These are phyloP conservation scores for Pelvicachromis taeniatus DNA, from an alignment of 2,113 vertebrate genomes.

Conservation along the genomic window DNA sequence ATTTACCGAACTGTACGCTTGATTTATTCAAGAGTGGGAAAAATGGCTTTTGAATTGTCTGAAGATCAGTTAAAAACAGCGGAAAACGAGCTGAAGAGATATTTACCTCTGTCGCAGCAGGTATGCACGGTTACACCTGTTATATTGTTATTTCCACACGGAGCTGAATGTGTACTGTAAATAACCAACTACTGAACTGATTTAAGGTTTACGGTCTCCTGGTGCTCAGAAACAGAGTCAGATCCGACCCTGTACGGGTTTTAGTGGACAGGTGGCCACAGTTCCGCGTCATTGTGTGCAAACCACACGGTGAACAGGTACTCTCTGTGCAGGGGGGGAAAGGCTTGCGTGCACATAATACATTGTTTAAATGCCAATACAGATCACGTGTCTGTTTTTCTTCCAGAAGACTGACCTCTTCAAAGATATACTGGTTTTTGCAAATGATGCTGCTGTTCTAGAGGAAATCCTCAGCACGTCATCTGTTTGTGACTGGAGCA, in stretches of 20 bases:
- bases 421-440: slow-evolving; percentile 36
- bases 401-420: slow-evolving; percentile 49
- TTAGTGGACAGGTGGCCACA: slow-evolving; percentile 65
- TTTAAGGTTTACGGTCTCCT: slow-evolving; percentile 53
- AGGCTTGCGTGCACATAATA: background rate
- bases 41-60: slow-evolving; percentile 35
- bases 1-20: background rate
- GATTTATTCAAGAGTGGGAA: accelerated
- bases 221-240: slow-evolving; percentile 11
- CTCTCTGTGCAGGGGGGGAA: no score
- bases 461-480: slow-evolving; percentile 23
- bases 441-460: slow-evolving; percentile 34
- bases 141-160: background rate
- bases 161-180: background rate
- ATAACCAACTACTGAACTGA: background rate
- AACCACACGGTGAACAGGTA: slow-evolving; percentile 25
- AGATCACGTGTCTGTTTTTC: background rate
- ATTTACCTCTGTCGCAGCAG: slow-evolving; percentile 47
- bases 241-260: slow-evolving; percentile 24
- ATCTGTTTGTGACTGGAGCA: slow-evolving; percentile 42
- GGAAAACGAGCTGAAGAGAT: slow-evolving; percentile 13
- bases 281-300: slow-evolving; percentile 54
- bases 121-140: background rate
- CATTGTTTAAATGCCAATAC: background rate
- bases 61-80: slow-evolving; percentile 36